Evolutionary conservation across 2,797 vertebrate genomes (phyloP).

Genomic region (Lagodon rhomboides): DNA sequence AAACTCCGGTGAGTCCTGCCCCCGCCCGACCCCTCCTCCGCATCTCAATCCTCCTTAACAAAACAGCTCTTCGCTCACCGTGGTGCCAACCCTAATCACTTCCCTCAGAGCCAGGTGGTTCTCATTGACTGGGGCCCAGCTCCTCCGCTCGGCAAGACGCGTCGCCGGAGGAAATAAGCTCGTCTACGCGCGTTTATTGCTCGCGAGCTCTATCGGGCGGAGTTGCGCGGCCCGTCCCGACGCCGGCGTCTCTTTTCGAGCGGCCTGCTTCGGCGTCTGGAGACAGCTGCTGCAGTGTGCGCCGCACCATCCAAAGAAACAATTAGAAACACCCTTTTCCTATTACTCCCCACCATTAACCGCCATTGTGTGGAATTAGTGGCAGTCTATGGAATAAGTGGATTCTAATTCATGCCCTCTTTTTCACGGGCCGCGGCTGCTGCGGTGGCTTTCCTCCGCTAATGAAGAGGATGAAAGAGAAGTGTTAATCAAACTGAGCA

Average conservation of each 20-base stretch:
- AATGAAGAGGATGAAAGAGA: conserved; percentile 82
- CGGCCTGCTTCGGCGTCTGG: conserved; percentile 27
- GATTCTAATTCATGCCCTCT: conserved; percentile 76
- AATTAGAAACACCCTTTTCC: conserved; percentile 78
- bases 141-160: conserved; percentile 68
- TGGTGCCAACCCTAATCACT: conserved; percentile 79
- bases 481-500: conserved; percentile 80
- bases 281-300: conserved; percentile 71
- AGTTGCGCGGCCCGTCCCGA: conserved; percentile 50
- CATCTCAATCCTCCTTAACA: conserved; percentile 68
- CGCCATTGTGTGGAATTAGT: conserved; percentile 71
- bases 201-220: conserved; percentile 50
- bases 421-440: conserved; percentile 57
- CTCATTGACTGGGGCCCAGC: conserved; percentile 78
- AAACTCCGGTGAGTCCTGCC: conserved; percentile 32
- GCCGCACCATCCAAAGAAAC: conserved; percentile 65
- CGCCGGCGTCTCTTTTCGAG: conserved; percentile 39
- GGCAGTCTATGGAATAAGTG: conserved; percentile 70
- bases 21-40: neutral
- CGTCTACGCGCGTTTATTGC: conserved; percentile 73
- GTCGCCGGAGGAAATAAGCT: conserved; percentile 81
- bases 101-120: conserved; percentile 83
- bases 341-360: conserved; percentile 72
- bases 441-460: conserved; percentile 61
- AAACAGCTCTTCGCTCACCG: conserved; percentile 68